Conservation (phyloP, 2,797 vertebrate genomes). For the Pseudochirops corinnae region DNA sequence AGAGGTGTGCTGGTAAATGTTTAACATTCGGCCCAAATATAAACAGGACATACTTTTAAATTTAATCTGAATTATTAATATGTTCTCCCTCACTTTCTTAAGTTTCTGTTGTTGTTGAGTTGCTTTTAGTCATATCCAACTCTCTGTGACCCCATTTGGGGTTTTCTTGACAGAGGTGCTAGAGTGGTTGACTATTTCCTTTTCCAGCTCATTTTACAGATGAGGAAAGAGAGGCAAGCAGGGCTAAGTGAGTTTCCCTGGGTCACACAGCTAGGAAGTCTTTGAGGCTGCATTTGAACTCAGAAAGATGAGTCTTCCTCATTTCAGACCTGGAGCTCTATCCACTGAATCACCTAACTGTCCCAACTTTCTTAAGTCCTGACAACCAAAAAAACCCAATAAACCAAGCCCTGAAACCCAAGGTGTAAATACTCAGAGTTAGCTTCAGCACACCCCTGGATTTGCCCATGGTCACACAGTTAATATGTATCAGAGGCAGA, state of each 20-base stretch:
- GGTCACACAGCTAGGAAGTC: neutral
- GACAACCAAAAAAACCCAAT: neutral
- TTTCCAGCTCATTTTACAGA: neutral
- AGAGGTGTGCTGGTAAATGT: neutral
- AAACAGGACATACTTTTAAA: neutral
- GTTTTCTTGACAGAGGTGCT: neutral
- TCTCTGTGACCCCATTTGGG: neutral
- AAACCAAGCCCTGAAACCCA: neutral
- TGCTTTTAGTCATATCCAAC: neutral
- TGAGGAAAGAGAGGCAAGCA: neutral
- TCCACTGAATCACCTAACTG: neutral
- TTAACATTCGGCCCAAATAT: neutral
- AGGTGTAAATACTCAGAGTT: neutral
- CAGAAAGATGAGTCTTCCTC: neutral
- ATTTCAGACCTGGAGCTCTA: neutral
- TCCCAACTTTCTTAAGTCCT: neutral
- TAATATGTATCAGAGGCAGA: neutral
- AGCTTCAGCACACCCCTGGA: neutral
- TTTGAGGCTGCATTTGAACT: neutral
- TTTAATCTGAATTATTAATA: neutral
- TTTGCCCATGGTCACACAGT: neutral
- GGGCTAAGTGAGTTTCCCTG: neutral
- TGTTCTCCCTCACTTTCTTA: neutral
- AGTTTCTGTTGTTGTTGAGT: neutral
- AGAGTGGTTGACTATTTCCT: neutral